Conservation (phyloP, 2,888 invertebrate species). For the Lamellibrachia columna region DNA sequence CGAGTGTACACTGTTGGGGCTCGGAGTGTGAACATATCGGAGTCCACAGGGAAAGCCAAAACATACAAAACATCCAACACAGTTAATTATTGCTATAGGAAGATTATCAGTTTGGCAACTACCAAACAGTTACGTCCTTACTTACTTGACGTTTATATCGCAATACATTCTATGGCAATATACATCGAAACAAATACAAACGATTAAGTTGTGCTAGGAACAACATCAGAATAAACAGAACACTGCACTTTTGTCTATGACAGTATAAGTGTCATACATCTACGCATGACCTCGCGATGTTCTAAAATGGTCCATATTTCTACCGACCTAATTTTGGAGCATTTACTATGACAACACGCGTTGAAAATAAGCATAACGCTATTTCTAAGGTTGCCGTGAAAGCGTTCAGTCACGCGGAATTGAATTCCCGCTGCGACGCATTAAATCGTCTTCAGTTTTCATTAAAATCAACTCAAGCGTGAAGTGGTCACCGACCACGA, state of each 20-base stretch:
- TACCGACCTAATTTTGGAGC: not conserved
- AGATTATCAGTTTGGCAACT: no score
- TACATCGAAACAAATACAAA: no score
- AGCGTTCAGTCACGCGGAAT: not conserved
- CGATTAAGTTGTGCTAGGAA: no score
- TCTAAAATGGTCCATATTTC: not conserved
- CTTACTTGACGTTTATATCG: no score
- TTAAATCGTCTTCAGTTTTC: not conserved
- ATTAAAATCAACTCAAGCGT: slow-evolving; percentile 4
- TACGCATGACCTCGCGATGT: not conserved
- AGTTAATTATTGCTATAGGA: no score
- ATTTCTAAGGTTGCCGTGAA: not conserved
- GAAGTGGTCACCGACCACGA: not conserved
- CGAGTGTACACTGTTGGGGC: no score
- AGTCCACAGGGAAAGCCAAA: no score
- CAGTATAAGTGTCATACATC: no score
- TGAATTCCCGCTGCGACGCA: not conserved
- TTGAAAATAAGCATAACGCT: not conserved
- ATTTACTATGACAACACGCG: not conserved
- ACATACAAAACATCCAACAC: no score
- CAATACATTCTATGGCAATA: no score
- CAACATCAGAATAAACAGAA: not conserved
- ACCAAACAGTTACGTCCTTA: no score
- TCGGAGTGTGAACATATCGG: no score
- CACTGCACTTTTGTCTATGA: not conserved